Conservation (phyloP, 2,113 vertebrate species). For the Cololabis saira region DNA sequence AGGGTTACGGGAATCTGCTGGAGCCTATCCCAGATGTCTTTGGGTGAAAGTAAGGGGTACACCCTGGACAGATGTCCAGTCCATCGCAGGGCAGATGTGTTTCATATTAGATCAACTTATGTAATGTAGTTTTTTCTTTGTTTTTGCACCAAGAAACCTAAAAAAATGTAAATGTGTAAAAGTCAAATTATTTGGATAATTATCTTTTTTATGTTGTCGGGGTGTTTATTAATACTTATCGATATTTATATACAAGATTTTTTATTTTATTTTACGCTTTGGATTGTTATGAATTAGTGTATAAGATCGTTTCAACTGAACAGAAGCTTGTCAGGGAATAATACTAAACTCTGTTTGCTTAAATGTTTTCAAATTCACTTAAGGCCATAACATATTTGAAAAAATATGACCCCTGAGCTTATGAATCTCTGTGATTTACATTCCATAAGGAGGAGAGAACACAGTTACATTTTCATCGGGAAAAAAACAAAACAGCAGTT, state of each 20-base stretch:
- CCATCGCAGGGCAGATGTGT: no score
- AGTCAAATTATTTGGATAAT: no score
- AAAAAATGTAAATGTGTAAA: no score
- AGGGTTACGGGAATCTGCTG: no score
- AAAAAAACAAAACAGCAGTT: slow-evolving; percentile 1
- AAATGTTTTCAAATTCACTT: slow-evolving; percentile 4
- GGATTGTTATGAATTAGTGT: not conserved
- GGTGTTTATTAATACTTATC: no score
- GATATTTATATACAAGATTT: not conserved
- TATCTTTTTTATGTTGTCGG: no score
- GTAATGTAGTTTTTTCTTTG: no score
- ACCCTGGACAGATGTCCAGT: no score
- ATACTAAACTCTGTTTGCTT: not conserved
- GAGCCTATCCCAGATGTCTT: no score
- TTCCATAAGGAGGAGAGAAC: slow-evolving; percentile 1
- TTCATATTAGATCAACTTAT: no score
- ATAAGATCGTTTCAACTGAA: not conserved
- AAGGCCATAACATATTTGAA: not conserved
- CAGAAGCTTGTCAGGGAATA: not conserved
- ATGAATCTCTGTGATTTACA: slow-evolving; percentile 9
- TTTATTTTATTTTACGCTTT: not conserved
- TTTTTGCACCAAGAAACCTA: no score
- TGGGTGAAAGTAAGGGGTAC: no score
- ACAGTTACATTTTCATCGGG: slow-evolving; percentile 4
- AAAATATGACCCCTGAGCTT: not conserved